Percentiles rank a stretch among this genome's conserved stretches.
phyloP scores from a whole-genome alignment of 2,113 vertebrate genomes.

The Amazona guildingii region DNA sequence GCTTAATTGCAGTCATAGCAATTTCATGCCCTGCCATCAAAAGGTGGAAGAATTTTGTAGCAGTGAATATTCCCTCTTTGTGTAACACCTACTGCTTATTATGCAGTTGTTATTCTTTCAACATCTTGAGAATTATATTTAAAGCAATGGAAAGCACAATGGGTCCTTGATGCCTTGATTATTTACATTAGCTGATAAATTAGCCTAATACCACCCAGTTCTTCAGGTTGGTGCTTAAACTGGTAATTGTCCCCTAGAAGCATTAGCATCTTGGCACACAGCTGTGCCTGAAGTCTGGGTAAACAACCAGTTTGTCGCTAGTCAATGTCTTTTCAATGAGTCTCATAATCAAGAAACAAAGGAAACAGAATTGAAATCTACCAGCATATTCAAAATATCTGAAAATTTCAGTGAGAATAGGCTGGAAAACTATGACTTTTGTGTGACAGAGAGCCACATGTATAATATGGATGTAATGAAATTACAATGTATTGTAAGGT shows the following conservation, averaged over 20 bases:
- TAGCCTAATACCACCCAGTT: neutral
- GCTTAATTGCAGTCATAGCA: neutral
- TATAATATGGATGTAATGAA: neutral
- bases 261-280: neutral
- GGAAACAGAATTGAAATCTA: neutral
- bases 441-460: neutral
- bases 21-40: neutral
- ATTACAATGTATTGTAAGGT: neutral
- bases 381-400: neutral
- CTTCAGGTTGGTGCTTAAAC: neutral
- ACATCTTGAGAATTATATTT: neutral
- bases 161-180: neutral
- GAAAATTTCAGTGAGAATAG: neutral
- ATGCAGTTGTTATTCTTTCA: neutral
- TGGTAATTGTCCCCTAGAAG: neutral
- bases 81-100: neutral
- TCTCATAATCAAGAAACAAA: neutral
- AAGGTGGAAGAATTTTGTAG: neutral
- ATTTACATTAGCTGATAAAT: neutral
- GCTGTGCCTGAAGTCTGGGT: neutral
- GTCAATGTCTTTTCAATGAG: neutral
- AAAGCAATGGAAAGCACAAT: neutral
- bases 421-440: neutral
- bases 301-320: neutral
- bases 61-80: neutral